A percentile compares a stretch with the other conserved stretches of the same genome.
Conservation (phyloP, 2,888 invertebrate species). For the Calameuta idolon region DNA sequence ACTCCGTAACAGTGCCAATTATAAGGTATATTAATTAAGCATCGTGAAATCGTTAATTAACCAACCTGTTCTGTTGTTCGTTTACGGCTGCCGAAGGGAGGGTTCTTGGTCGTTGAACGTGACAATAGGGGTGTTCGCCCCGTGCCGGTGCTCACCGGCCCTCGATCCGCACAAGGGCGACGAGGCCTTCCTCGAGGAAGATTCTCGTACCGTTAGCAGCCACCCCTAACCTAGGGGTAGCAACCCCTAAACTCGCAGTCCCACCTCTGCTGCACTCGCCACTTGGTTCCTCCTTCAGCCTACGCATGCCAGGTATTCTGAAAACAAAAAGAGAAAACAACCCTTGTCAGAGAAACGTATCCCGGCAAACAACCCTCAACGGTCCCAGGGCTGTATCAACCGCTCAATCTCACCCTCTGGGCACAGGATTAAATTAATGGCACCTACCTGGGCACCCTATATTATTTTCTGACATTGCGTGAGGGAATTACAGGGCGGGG, state of each 20-base stretch:
- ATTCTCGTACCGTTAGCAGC: conserved; percentile 24
- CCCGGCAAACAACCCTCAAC: not conserved
- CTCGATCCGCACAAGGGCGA: conserved; percentile 54
- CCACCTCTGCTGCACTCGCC: conserved; percentile 39
- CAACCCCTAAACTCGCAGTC: conserved; percentile 24
- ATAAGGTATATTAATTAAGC: not conserved
- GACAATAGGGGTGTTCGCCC: conserved; percentile 61
- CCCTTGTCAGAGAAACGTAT: not conserved
- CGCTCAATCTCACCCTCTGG: not conserved
- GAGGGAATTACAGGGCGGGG: not conserved
- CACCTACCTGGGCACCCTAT: no score
- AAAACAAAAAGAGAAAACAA: conserved; percentile 25
- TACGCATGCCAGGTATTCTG: conserved; percentile 58
- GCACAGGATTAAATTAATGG: not conserved
- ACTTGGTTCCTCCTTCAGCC: conserved; percentile 42
- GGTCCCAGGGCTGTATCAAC: not conserved
- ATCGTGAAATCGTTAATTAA: conserved; percentile 13
- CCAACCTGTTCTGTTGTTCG: conserved; percentile 65
- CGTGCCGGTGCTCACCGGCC: conserved; percentile 64
- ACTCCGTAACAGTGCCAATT: no score
- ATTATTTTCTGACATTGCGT: not conserved
- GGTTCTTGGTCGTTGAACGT: conserved; percentile 58
- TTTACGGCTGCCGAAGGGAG: conserved; percentile 61
- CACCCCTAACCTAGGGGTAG: conserved; percentile 27
- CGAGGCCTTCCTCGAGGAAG: conserved; percentile 43